Base-by-base conservation (phyloP, 2,888 invertebrate species). In the Colostygia pectinataria region DNA sequence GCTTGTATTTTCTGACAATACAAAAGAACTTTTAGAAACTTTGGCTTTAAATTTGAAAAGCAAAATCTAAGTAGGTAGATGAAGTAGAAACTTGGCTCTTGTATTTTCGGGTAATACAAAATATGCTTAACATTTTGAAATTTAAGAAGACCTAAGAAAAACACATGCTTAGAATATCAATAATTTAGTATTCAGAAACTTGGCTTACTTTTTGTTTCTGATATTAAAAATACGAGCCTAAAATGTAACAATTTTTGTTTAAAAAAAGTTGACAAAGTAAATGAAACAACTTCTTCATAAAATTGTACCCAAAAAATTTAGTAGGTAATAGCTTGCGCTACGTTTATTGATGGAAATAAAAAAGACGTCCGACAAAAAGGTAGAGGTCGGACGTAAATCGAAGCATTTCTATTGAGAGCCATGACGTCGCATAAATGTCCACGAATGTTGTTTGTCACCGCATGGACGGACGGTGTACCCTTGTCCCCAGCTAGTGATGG, bases 361-460 rank as follows among this genome's bases (percentile, higher is more conserved):
- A 80, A 75, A 77, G 75, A 76, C 65, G 71, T 77, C 70, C 67
- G 62, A 76, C 73, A 79, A 80, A 82, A 82, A 80, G 58, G 65
- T 74, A 65, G 67, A 71, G 66, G 73, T 74, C 71, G 75, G 77
- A 77, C 74, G 74, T 80, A 77, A 80, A 81, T 82, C 81, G 81
- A 80, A 79, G 84, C 78, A 81, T 84, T 84, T 86, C 84, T 85
- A 87, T 88, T 83, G 86, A 87, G 74, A 68, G 65, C 76, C 85
- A 81, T 90, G 90, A 88, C 86, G 66, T 68, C 68, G 88, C 89
- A 89, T 81, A 87, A 87, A 81, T 70, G 82, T 77, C 81, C 75
- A 79, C 75, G 80, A 81, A 86, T 83, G 83, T 83, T 85, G 86
- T 89, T 85, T 87, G 89, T 89, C 88, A 86, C 85, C 76, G 83